Evolutionary conservation across 2,888 invertebrate genomes (phyloP).

Genomic region (Idaea dimidiata): DNA sequence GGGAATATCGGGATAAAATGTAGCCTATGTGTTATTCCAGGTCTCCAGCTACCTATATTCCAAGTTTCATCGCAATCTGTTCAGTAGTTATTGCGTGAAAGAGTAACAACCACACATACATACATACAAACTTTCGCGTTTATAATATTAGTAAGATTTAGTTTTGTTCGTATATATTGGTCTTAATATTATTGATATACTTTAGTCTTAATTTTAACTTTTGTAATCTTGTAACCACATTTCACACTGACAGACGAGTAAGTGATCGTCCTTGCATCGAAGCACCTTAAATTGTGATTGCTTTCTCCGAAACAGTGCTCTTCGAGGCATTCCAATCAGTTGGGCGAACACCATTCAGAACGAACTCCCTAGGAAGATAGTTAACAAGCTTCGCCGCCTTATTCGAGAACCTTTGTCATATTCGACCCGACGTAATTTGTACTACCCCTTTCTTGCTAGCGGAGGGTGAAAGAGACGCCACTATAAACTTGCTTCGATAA

Average conservation of each 20-base stretch:
- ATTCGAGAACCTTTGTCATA: conserved; percentile 40
- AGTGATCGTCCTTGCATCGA: conserved; percentile 33
- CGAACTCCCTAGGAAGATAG: conserved; percentile 43
- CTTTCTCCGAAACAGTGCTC: conserved; percentile 54
- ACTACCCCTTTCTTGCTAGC: conserved; percentile 26
- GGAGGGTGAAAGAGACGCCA: conserved; percentile 23
- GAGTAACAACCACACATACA: no score
- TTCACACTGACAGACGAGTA: conserved; percentile 12
- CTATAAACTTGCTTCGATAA: conserved; percentile 18
- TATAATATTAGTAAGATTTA: no score
- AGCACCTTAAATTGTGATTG: conserved; percentile 58
- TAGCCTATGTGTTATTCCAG: no score
- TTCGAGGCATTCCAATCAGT: conserved; percentile 55
- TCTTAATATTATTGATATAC: no score
- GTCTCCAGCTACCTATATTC: no score
- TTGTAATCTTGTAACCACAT: background rate
- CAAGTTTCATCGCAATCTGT: no score
- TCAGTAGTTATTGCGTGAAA: no score
- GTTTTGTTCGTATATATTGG: background rate
- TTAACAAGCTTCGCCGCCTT: conserved; percentile 48
- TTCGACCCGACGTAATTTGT: conserved; percentile 32
- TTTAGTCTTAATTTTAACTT: background rate
- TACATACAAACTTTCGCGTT: no score
- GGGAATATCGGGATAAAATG: no score
- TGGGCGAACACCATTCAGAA: conserved; percentile 41